Evolutionary conservation across 2,113 vertebrate species (phyloP), one percentile per base, ranked within the genome.

Genomic region (Meriones unguiculatus): DNA sequence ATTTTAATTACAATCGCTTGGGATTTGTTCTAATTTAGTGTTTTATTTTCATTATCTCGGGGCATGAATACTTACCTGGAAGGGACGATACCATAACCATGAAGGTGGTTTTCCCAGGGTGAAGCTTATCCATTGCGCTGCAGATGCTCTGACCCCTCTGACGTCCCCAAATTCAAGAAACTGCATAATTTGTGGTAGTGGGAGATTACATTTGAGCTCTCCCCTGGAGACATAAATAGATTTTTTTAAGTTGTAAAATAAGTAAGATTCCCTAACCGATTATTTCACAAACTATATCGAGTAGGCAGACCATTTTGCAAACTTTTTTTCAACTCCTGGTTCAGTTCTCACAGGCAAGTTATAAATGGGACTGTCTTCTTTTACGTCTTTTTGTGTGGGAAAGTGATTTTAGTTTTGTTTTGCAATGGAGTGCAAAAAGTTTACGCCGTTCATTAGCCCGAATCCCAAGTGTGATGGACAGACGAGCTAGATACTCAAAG

Each of bases 301-400:
- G 15, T 3, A 95, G 9, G 75, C 32, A 70, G 75, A 64, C 41
- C 41, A 86, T 75, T 93, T 76, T 85, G 32, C 14, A 94, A 65
- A 93, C 62, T 65, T 2, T 86, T 86, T 87, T 85, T 41, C 75
- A 97, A 93, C 70, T 94, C 35, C 18, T 77, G 92, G 78, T 72
- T 59, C 28, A 81, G 28, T 90, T 65, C 81, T 7, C 72, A 50
- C 24, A 9, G 28, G n/a, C 89, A 92, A 30, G 81, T 93, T 91
- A 77, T 93, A 87, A 89, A 78, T 25, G 28, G 54, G 57, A 92
- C 84, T 75, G 30, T 10, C 13, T 2, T 64, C 24, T 65, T 15
- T 41, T 65, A 22, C 65, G 59, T 38, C 20, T 95, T 93, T 84
- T 41, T 70, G 12, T 5, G 81, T 10, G 38, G 25, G 59, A 4